These are phyloP conservation scores for Triplophysa tibetana DNA, from an alignment of 2,113 vertebrate species.

Conservation along the genomic window DNA sequence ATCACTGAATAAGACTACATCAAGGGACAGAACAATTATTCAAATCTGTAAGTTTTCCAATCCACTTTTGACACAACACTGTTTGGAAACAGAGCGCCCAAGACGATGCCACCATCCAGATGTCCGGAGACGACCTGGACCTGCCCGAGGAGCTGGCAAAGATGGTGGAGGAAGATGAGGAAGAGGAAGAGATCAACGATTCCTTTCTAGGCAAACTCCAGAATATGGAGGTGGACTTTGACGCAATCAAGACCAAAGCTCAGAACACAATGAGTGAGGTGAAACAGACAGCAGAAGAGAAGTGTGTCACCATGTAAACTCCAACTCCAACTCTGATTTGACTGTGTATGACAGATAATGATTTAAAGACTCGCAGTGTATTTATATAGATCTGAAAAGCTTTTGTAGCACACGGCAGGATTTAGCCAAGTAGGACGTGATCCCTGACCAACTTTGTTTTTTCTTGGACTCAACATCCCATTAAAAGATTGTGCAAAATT, in stretches of 20 bases:
- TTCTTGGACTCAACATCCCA: too few relatives aligned
- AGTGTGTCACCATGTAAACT: slow-evolving; percentile 56
- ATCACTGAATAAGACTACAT: too few relatives aligned
- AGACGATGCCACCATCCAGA: slow-evolving; percentile 70
- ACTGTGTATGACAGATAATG: too few relatives aligned
- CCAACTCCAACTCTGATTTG: not conserved
- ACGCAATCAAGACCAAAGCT: slow-evolving; percentile 62
- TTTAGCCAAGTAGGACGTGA: not conserved
- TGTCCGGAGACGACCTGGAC: slow-evolving; percentile 67
- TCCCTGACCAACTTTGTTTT: not conserved
- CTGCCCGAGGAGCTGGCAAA: slow-evolving; percentile 72
- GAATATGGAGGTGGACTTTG: slow-evolving; percentile 69
- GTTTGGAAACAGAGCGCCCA: slow-evolving; percentile 67
- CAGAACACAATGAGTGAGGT: slow-evolving; percentile 62
- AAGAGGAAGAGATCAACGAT: slow-evolving; percentile 67
- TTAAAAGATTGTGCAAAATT: too few relatives aligned
- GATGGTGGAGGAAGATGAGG: slow-evolving; percentile 74
- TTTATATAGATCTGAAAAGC: too few relatives aligned
- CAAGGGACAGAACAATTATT: not conserved
- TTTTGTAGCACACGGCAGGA: not conserved
- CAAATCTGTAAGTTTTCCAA: not conserved
- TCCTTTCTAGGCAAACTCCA: slow-evolving; percentile 66
- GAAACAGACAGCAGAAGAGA: slow-evolving; percentile 61
- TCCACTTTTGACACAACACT: not conserved
- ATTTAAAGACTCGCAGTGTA: too few relatives aligned